Evolutionary conservation across 2,888 invertebrate species (phyloP).

Genomic region (Drosophila subquinaria): DNA sequence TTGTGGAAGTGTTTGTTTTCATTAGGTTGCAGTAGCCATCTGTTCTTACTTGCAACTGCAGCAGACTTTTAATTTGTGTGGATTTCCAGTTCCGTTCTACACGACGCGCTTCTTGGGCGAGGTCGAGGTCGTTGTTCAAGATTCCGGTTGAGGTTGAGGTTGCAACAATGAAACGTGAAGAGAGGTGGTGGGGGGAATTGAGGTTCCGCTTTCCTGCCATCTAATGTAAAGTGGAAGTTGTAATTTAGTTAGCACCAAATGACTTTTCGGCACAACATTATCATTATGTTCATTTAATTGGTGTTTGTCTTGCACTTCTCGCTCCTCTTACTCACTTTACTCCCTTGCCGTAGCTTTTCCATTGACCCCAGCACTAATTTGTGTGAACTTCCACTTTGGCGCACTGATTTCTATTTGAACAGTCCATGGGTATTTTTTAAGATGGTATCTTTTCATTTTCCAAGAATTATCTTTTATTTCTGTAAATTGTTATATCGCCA

Average conservation of each 20-base stretch:
- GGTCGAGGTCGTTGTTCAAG: conserved; percentile 48
- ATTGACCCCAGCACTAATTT: conserved; percentile 60
- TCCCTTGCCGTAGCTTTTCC: conserved; percentile 8
- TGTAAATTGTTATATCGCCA: not conserved
- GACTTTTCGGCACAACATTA: conserved; percentile 81
- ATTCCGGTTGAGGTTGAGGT: conserved; percentile 16
- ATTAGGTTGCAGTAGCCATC: conserved; percentile 75
- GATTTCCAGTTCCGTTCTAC: conserved; percentile 66
- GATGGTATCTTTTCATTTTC: conserved; percentile 1
- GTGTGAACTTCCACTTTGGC: conserved; percentile 66
- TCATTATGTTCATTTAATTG: conserved; percentile 82
- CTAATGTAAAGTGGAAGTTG: conserved; percentile 79
- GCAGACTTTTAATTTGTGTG: conserved; percentile 76
- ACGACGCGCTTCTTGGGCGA: conserved; percentile 43
- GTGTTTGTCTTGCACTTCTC: conserved; percentile 69
- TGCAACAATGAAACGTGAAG: not conserved
- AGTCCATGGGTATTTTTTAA: conserved; percentile 30
- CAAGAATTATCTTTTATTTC: conserved; percentile 1
- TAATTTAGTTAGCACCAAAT: conserved; percentile 76
- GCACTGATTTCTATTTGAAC: conserved; percentile 30
- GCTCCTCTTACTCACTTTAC: conserved; percentile 9
- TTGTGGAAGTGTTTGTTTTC: conserved; percentile 65
- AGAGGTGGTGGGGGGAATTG: conserved; percentile 13
- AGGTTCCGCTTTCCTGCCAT: conserved; percentile 70
- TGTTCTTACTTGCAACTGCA: conserved; percentile 63